Percentiles rank a stretch among this genome's conserved stretches.
These are phyloP conservation scores for Chlorodrepanis virens DNA, from an alignment of 2,113 vertebrate genomes.

Conservation along the genomic window DNA sequence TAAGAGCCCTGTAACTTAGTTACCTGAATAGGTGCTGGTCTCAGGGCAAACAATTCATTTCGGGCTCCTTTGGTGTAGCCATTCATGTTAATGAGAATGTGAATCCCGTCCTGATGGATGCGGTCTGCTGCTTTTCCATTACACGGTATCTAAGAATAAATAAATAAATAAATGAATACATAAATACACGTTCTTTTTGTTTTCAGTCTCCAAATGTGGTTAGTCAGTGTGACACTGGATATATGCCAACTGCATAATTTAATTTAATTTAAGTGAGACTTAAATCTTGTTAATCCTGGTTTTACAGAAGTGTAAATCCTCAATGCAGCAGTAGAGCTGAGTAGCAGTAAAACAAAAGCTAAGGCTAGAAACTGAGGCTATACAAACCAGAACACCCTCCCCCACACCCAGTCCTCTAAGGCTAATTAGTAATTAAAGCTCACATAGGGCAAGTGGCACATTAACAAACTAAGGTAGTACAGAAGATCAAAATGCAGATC, in stretches of 20 bases:
- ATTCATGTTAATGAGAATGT: conserved; percentile 98
- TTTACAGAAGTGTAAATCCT: not conserved
- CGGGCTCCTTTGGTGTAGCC: conserved; percentile 97
- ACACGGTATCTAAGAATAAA: conserved; percentile 85
- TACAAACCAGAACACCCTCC: not conserved
- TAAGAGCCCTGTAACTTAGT: not conserved
- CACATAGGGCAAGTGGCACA: not conserved
- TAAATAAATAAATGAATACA: not conserved
- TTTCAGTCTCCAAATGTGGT: not conserved
- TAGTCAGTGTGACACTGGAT: not conserved
- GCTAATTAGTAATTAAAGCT: not conserved
- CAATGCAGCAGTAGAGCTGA: not conserved
- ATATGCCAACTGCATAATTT: not conserved
- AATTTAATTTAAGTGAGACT: not conserved
- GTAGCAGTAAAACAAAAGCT: not conserved
- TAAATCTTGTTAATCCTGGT: not conserved
- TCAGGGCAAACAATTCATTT: conserved; percentile 95
- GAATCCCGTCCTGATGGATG: conserved; percentile 95
- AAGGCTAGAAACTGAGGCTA: not conserved
- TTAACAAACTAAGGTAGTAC: not conserved
- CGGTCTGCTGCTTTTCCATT: conserved; percentile 98
- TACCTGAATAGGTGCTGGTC: conserved; percentile 95
- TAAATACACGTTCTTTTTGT: not conserved
- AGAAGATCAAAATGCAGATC: not conserved
- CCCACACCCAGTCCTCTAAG: not conserved